These are phyloP conservation scores for Ptiloglossa arizonensis DNA, from an alignment of 1,140 invertebrate species.

Conservation along the genomic window DNA sequence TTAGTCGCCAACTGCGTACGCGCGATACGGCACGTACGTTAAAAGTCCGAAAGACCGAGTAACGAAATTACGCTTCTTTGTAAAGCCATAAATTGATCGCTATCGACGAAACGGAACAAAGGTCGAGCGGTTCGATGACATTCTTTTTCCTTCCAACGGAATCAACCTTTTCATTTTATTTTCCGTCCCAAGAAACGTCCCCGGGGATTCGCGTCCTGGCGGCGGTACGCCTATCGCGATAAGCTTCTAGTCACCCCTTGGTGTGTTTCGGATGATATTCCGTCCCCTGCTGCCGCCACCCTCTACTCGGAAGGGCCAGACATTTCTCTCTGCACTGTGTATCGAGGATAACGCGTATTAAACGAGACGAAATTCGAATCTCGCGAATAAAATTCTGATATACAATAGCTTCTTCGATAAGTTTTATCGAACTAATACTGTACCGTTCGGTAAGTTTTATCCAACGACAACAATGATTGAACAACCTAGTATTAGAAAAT, in stretches of 20 bases:
- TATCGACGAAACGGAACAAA: neutral
- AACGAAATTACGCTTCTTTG: neutral
- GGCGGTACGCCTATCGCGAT: conserved; percentile 43
- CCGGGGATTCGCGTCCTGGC: conserved; percentile 42
- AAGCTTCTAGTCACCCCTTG: conserved; percentile 53
- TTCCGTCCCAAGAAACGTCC: conserved; percentile 31
- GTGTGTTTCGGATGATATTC: conserved; percentile 36
- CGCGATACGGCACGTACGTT: too few relatives aligned
- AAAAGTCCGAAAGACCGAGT: too few relatives aligned
- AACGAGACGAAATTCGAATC: conserved; percentile 12
- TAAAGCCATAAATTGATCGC: neutral
- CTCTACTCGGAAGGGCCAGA: neutral
- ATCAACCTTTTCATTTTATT: conserved; percentile 34
- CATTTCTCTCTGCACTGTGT: neutral
- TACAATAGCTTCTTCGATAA: too few relatives aligned
- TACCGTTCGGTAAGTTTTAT: too few relatives aligned
- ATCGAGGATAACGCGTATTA: neutral
- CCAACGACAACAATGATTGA: too few relatives aligned
- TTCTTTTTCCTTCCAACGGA: neutral
- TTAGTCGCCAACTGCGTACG: too few relatives aligned
- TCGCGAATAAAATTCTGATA: neutral
- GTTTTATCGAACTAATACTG: too few relatives aligned
- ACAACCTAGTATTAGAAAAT: too few relatives aligned
- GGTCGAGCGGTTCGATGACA: neutral
- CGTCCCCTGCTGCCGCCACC: conserved; percentile 2